Evolutionary conservation across 2,113 vertebrate genomes (phyloP).

Genomic region (Ceratotherium simum): DNA sequence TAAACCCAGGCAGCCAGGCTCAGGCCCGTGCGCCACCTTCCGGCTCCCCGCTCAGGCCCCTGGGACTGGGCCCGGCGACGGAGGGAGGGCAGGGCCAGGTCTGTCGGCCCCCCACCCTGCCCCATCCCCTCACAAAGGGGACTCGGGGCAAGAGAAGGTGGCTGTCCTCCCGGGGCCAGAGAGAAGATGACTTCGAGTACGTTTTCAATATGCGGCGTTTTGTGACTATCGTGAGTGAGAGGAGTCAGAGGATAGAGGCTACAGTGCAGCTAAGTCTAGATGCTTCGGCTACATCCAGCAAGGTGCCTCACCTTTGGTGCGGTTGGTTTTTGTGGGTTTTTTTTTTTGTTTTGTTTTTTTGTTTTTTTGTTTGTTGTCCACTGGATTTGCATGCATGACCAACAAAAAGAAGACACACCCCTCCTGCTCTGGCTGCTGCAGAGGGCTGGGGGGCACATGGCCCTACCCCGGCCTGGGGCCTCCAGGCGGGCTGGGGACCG

Average conservation of each 20-base stretch:
- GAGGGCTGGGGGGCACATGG: neutral
- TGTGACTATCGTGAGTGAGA: neutral
- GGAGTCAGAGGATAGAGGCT: neutral
- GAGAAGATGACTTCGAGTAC: neutral
- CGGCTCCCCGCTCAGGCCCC: neutral
- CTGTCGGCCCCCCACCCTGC: neutral
- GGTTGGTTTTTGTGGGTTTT: neutral
- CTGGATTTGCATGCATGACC: conserved; percentile 75
- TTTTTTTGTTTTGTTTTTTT: neutral
- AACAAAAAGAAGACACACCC: conserved; percentile 58
- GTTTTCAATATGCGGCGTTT: conserved; percentile 39
- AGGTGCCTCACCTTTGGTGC: conserved; percentile 67
- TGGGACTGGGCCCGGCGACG: neutral
- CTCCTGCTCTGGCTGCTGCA: neutral
- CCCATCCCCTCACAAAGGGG: conserved; percentile 15
- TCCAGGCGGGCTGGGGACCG: neutral
- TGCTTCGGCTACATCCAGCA: conserved; percentile 8
- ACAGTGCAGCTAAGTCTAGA: neutral
- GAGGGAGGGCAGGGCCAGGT: neutral
- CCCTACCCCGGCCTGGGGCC: neutral
- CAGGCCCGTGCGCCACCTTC: neutral
- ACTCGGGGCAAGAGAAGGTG: neutral
- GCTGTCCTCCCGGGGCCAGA: neutral
- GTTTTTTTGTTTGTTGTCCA: conserved; percentile 52
- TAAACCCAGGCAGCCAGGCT: conserved; percentile 45